A percentile compares a stretch with the other conserved stretches of the same genome.
Conservation (phyloP, 2,888 invertebrate genomes). For the Drosophila melanosoma region DNA sequence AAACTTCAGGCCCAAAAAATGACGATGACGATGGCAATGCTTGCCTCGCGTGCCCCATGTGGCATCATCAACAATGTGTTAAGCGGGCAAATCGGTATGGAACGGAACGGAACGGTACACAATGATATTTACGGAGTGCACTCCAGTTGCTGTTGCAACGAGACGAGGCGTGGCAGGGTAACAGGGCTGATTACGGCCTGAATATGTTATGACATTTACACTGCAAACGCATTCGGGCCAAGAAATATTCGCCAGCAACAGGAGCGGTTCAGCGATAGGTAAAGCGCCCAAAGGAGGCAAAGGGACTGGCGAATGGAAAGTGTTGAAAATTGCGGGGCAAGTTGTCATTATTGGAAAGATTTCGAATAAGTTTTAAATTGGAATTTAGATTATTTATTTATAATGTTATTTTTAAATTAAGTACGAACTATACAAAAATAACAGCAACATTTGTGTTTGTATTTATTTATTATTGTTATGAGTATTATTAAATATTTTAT, state of each 20-base stretch:
- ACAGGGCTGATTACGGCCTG: slow-evolving; percentile 68
- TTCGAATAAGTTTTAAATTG: rapidly evolving
- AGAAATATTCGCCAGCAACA: slow-evolving; percentile 22
- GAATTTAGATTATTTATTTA: neutral
- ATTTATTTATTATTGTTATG: neutral
- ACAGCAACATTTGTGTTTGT: rapidly evolving
- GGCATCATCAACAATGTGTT: slow-evolving; percentile 73
- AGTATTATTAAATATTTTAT: too few species aligned
- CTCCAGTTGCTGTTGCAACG: slow-evolving; percentile 12
- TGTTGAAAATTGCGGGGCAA: neutral
- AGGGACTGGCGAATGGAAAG: neutral
- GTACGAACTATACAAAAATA: rapidly evolving
- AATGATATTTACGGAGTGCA: slow-evolving; percentile 6
- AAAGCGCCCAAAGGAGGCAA: neutral
- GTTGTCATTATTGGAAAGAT: neutral
- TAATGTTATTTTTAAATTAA: neutral
- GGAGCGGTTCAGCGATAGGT: slow-evolving; percentile 46
- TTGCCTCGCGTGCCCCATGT: slow-evolving; percentile 23
- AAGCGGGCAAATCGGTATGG: slow-evolving; percentile 43
- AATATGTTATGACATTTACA: slow-evolving; percentile 80
- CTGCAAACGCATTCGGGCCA: slow-evolving; percentile 52
- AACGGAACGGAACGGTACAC: slow-evolving; percentile 24
- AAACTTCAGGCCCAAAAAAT: slow-evolving; percentile 66
- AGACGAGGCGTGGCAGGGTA: slow-evolving; percentile 6
- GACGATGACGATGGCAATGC: slow-evolving; percentile 33